Evolutionary conservation across 2,888 invertebrate genomes (phyloP).

Genomic region (Celastrina argiolus): DNA sequence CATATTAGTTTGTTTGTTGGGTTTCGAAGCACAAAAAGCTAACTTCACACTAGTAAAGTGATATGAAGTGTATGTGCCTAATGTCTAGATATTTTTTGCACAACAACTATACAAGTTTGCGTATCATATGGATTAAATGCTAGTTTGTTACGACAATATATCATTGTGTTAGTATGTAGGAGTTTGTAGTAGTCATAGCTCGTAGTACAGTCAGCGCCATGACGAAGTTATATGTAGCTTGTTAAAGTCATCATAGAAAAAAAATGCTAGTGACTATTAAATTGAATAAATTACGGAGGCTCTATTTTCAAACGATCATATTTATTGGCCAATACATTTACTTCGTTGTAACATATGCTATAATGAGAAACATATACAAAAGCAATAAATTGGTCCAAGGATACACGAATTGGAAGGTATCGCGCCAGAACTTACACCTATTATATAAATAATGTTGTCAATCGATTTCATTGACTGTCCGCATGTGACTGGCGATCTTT

Average conservation of each 20-base stretch:
- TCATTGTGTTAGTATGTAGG: not conserved
- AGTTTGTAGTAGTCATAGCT: not conserved
- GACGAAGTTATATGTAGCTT: not conserved
- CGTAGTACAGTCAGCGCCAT: not conserved
- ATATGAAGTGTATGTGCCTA: constrained; percentile 7
- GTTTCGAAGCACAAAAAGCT: not conserved
- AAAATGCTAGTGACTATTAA: not conserved
- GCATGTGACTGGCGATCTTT: not conserved
- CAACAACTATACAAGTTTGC: constrained; percentile 3
- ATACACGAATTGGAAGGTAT: too few relatives aligned
- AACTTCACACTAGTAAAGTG: not conserved
- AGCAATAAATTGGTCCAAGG: too few relatives aligned
- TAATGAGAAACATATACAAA: too few relatives aligned
- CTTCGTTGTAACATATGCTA: not conserved
- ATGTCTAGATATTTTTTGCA: constrained; percentile 6
- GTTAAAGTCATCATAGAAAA: not conserved
- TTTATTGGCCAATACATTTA: not conserved
- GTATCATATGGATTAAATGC: constrained; percentile 6
- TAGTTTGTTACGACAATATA: constrained; percentile 7
- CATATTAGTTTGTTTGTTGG: too few relatives aligned
- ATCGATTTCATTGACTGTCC: not conserved
- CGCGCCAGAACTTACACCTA: not conserved
- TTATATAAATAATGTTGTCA: constrained; percentile 1
- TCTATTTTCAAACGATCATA: not conserved
- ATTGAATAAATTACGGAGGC: not conserved